These are phyloP conservation scores for Platanista minor DNA, from an alignment of 2,113 vertebrate genomes.

Conservation along the genomic window DNA sequence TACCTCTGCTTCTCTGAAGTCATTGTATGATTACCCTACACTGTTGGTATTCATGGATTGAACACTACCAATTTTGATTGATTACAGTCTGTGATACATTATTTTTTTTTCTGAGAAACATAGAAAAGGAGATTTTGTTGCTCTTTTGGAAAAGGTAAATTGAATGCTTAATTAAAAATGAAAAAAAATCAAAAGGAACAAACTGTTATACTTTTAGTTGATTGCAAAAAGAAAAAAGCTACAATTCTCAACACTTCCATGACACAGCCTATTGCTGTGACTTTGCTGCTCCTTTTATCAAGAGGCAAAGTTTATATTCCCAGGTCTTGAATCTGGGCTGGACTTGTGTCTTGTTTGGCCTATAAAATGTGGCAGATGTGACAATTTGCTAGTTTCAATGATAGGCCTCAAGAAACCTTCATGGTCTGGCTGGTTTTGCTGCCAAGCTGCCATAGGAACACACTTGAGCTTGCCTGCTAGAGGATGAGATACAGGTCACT, in stretches of 20 bases:
- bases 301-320: background rate
- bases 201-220: background rate
- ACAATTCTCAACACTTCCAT: background rate
- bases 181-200: background rate
- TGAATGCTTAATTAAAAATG: slow-evolving; percentile 15
- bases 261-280: background rate
- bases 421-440: background rate
- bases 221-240: background rate
- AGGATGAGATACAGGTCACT: background rate
- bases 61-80: slow-evolving; percentile 1
- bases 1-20: background rate
- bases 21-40: background rate
- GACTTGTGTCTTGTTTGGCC: background rate
- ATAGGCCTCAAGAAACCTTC: background rate
- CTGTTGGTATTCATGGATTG: background rate
- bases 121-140: slow-evolving; percentile 2
- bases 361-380: background rate
- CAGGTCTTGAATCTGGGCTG: background rate
- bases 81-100: background rate
- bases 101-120: background rate
- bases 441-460: background rate
- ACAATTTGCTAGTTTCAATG: background rate
- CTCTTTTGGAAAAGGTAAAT: slow-evolving; percentile 35
- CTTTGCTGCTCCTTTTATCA: background rate
- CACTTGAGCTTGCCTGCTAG: background rate